Conservation (phyloP, 2,888 invertebrate species). For the Latrodectus hesperus region DNA sequence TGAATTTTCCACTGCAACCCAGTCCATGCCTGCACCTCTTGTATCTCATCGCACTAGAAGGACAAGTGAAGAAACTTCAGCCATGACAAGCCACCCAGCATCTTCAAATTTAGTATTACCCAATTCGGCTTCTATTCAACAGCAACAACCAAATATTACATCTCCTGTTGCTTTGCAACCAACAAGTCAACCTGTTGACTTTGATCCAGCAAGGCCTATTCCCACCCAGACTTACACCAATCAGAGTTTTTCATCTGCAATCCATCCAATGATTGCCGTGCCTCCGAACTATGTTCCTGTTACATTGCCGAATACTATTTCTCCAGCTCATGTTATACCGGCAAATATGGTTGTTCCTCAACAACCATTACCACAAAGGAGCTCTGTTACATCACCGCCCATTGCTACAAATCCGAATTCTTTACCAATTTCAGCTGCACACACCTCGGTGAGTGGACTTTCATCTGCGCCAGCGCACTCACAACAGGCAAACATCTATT, state of each 20-base stretch:
- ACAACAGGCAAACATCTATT: conserved; percentile 65
- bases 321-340: conserved; percentile 55
- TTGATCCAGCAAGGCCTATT: conserved; percentile 76
- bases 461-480: conserved; percentile 53
- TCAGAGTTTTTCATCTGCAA: conserved; percentile 81
- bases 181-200: conserved; percentile 52
- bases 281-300: conserved; percentile 58
- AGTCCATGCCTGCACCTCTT: conserved; percentile 31
- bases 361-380: conserved; percentile 32
- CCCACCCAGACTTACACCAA: conserved; percentile 90
- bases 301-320: conserved; percentile 39
- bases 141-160: conserved; percentile 1
- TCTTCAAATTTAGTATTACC: conserved; percentile 7
- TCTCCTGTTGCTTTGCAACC: conserved; percentile 25
- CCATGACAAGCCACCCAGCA: conserved; percentile 20
- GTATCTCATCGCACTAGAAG: conserved; percentile 32
- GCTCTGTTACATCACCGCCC: conserved; percentile 17
- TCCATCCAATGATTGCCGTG: conserved; percentile 67
- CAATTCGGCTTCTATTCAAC: conserved; percentile 20
- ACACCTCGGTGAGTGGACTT: conserved; percentile 62
- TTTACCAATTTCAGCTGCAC: conserved; percentile 20
- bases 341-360: conserved; percentile 45
- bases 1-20: conserved; percentile 27
- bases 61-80: conserved; percentile 39
- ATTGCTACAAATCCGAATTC: conserved; percentile 7